Evolutionary conservation across 2,888 invertebrate species (phyloP).

Genomic region (Lasioglossum calceatum): DNA sequence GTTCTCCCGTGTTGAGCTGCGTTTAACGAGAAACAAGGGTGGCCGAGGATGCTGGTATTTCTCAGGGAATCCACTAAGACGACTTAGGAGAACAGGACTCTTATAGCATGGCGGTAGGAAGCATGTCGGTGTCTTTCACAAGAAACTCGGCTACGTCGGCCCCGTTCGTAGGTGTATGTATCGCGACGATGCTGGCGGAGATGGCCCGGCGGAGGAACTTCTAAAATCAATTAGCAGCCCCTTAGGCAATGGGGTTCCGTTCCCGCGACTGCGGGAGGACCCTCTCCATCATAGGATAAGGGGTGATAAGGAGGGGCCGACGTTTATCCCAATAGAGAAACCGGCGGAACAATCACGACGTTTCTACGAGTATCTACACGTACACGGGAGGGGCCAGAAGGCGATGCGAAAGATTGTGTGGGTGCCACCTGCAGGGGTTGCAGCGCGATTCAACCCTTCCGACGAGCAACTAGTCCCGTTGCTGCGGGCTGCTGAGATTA

Average conservation of each 20-base stretch:
- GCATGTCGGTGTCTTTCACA: constrained; percentile 49
- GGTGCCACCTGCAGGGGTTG: constrained; percentile 40
- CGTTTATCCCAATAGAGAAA: constrained; percentile 79
- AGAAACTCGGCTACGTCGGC: constrained; percentile 38
- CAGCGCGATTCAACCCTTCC: constrained; percentile 57
- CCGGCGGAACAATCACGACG: constrained; percentile 78
- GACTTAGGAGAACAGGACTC: constrained; percentile 67
- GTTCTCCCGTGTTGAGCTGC: constrained; percentile 51
- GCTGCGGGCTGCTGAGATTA: constrained; percentile 58
- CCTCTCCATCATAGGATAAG: constrained; percentile 72
- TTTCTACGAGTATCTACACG: constrained; percentile 61
- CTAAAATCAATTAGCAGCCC: constrained; percentile 84
- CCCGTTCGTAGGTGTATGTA: constrained; percentile 28
- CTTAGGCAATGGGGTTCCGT: constrained; percentile 74
- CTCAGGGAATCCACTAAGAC: constrained; percentile 71
- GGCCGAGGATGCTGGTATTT: constrained; percentile 57
- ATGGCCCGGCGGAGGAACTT: constrained; percentile 77
- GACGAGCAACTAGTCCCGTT: constrained; percentile 41
- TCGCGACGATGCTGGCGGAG: constrained; percentile 36
- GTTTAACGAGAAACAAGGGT: constrained; percentile 71
- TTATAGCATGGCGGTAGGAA: constrained; percentile 49
- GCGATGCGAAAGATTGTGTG: background rate
- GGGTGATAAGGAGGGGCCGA: constrained; percentile 75
- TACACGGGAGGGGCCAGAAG: constrained; percentile 16
- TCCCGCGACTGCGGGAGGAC: constrained; percentile 67